Evolutionary conservation across 2,113 vertebrate genomes (phyloP), one percentile per base, ranked within the genome.

Genomic region (Hippoglossus stenolepis): DNA sequence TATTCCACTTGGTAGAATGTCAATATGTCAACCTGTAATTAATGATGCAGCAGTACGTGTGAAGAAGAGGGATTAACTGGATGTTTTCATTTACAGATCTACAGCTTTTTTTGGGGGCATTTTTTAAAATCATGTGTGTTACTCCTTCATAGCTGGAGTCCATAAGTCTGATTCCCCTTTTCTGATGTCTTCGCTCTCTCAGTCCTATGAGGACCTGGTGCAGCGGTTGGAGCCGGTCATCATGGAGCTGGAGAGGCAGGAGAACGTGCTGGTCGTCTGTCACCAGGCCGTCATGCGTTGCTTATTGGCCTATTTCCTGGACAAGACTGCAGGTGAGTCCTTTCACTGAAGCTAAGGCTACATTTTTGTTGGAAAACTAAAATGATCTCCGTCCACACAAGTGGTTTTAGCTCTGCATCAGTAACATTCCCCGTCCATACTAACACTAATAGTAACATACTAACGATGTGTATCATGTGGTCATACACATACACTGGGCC

Each of bases 201-300:
- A 99, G 98, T 99, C 98, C 43, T 99, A 99, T 2, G 97, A 99
- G 91, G 98, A 99, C 90, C 93, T 99, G 86, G 98, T 99, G 82
- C 98, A 99, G 92, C 93, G 98, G 0, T 90, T 99, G 45, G 98
- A 99, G 88, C 98, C 98, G 0, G 98, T 97, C 83, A 99, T 99
- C 91, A 99, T 99, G 98, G 98, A 99, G 86, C 94, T 99, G 69
- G 98, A 99, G 94, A 93, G 98, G 60, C 98, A 99, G 84, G 98
- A 99, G 93, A 99, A 99, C 0, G 96, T 99, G 31, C 91, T 99
- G 89, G 98, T 99, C 79, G 94, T 99, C 90, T 99, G 98, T 85
- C 98, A 99, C 93, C 98, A 99, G 82, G 98, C 98, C 0, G 97
- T 99, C 90, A 97, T 99, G 98, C 97, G 98, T 82, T 99, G 98